phyloP scores from a whole-genome alignment of 2,888 invertebrate species.

The Hartigia nigra region DNA sequence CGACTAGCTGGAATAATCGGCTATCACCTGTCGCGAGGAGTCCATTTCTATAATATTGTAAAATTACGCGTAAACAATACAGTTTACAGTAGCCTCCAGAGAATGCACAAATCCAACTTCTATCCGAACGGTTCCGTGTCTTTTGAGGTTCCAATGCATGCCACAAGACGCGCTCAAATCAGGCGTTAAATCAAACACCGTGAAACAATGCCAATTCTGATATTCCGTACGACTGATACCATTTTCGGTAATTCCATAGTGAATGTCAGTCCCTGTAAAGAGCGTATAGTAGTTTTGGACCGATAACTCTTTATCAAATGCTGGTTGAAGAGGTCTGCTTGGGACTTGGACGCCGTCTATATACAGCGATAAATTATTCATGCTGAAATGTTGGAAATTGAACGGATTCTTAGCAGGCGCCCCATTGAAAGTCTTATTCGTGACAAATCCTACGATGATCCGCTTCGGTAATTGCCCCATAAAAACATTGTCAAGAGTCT shows the following conservation, averaged over 20 bases:
- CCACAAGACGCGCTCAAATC: constrained; percentile 27
- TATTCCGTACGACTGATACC: constrained; percentile 19
- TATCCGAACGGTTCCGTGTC: constrained; percentile 29
- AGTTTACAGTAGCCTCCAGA: constrained; percentile 29
- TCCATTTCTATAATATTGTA: too few relatives aligned
- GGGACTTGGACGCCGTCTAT: too few relatives aligned
- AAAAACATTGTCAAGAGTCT: constrained; percentile 27
- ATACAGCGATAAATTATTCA: constrained; percentile 24
- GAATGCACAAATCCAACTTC: constrained; percentile 32
- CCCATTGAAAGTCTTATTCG: constrained; percentile 31
- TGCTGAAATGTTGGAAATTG: constrained; percentile 26
- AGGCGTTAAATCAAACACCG: constrained; percentile 36
- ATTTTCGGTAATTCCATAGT: constrained; percentile 18
- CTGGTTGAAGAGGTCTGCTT: constrained; percentile 20
- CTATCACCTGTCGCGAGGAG: too few relatives aligned
- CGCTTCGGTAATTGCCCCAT: constrained; percentile 43
- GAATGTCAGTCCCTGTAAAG: constrained; percentile 24
- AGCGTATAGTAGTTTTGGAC: constrained; percentile 35
- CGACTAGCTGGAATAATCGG: too few relatives aligned
- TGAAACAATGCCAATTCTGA: constrained; percentile 25
- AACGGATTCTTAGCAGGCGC: constrained; percentile 20
- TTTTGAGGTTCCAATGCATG: constrained; percentile 16
- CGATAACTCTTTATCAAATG: constrained; percentile 19
- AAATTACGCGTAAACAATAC: not conserved
- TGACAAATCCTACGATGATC: constrained; percentile 40